Evolutionary conservation across 2,888 invertebrate species (phyloP).

Genomic region (Atethmia centrago): DNA sequence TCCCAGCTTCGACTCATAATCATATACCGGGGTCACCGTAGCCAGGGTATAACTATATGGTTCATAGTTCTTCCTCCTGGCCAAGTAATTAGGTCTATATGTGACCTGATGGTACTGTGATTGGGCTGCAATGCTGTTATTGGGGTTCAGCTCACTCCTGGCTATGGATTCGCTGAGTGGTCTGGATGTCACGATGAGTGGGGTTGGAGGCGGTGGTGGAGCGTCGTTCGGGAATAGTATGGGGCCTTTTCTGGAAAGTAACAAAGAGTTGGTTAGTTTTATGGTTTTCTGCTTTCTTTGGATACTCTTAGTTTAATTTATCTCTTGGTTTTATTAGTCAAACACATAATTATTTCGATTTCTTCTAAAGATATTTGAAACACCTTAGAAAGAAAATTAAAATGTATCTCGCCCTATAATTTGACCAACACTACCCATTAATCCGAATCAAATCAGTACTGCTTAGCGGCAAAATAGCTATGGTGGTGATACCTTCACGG

Average conservation of each 20-base stretch:
- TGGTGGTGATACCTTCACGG: neutral
- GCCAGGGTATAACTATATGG: constrained; percentile 66
- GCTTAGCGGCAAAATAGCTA: too few relatives aligned
- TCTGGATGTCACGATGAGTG: constrained; percentile 85
- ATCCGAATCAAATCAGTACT: too few relatives aligned
- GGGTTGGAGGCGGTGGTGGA: constrained; percentile 79
- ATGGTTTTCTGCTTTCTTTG: neutral
- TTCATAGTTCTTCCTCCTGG: constrained; percentile 69
- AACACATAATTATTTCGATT: neutral
- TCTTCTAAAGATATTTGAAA: too few relatives aligned
- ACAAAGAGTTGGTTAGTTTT: neutral
- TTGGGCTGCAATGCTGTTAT: constrained; percentile 71
- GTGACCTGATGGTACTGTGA: constrained; percentile 56
- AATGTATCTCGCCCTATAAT: too few relatives aligned
- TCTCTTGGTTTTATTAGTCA: neutral
- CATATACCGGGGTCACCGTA: constrained; percentile 57
- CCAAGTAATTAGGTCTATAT: constrained; percentile 44
- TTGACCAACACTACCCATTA: too few relatives aligned
- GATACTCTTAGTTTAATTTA: neutral
- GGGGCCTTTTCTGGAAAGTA: constrained; percentile 84
- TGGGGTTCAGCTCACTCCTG: constrained; percentile 79
- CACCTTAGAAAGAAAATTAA: too few relatives aligned
- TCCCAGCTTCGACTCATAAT: constrained; percentile 58
- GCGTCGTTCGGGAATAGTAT: constrained; percentile 85
- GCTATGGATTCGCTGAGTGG: constrained; percentile 84